phyloP scores from a whole-genome alignment of 2,113 vertebrate species.

The Nesogale talazaci region DNA sequence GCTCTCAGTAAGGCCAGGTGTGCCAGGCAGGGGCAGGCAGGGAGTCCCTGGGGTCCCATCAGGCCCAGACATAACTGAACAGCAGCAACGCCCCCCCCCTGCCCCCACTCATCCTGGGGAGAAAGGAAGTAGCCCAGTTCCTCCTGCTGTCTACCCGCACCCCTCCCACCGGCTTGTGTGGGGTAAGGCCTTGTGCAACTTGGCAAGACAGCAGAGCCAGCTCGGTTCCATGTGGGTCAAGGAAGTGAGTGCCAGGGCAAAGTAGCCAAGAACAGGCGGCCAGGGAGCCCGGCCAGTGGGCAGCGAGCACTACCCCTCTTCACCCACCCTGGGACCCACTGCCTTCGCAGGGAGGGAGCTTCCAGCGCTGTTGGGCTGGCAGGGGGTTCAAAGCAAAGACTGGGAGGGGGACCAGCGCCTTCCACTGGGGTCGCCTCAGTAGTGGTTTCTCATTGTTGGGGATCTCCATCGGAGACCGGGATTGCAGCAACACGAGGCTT shows the following conservation, averaged over 20 bases:
- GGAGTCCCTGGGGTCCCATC: too few relatives aligned
- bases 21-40: background rate
- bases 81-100: background rate
- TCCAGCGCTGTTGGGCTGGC: slow-evolving; percentile 35
- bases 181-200: slow-evolving; percentile 86
- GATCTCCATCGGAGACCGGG: slow-evolving; percentile 82
- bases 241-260: slow-evolving; percentile 81
- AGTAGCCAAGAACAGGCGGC: slow-evolving; percentile 75
- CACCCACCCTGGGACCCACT: background rate
- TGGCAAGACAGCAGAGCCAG: slow-evolving; percentile 82
- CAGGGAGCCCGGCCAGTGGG: background rate
- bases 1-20: background rate
- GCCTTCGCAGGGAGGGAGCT: background rate
- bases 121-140: slow-evolving; percentile 67
- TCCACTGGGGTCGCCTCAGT: slow-evolving; percentile 84
- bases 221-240: slow-evolving; percentile 83
- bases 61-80: background rate
- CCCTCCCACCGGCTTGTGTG: slow-evolving; percentile 77
- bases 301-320: background rate
- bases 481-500: slow-evolving; percentile 83
- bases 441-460: slow-evolving; percentile 86
- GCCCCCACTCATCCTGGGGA: background rate
- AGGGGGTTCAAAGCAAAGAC: slow-evolving; percentile 79
- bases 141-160: slow-evolving; percentile 70
- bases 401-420: slow-evolving; percentile 33